Evolutionary conservation across 2,888 invertebrate genomes (phyloP).

Genomic region (Idaea aversata): DNA sequence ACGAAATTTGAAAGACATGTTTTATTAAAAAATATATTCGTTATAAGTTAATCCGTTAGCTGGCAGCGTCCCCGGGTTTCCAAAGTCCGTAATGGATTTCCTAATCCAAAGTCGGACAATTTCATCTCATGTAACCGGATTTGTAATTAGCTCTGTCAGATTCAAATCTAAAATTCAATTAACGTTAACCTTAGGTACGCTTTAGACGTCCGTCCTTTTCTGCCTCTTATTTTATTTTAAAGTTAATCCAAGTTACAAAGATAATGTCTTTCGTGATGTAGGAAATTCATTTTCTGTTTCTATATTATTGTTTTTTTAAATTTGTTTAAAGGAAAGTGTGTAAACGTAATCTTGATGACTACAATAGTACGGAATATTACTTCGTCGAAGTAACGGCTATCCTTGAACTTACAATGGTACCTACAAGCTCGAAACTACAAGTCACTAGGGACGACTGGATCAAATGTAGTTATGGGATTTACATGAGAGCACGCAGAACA

Average conservation of each 20-base stretch:
- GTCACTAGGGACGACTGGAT: slow-evolving; percentile 48
- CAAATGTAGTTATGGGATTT: slow-evolving; percentile 66
- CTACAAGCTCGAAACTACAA: slow-evolving; percentile 46
- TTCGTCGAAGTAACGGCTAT: slow-evolving; percentile 15
- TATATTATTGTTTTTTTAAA: neutral
- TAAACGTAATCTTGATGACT: neutral
- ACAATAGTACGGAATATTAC: slow-evolving; percentile 10
- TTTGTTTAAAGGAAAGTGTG: neutral
- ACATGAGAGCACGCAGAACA: slow-evolving; percentile 65
- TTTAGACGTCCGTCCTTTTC: slow-evolving; percentile 8
- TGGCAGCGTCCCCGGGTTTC: slow-evolving; percentile 3
- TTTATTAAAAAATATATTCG: neutral
- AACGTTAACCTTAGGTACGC: slow-evolving; percentile 33
- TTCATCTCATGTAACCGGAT: slow-evolving; percentile 30
- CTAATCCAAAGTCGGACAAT: slow-evolving; percentile 24
- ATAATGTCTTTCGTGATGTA: neutral
- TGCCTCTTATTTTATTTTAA: slow-evolving; percentile 5
- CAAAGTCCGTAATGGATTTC: slow-evolving; percentile 12
- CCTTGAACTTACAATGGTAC: slow-evolving; percentile 15
- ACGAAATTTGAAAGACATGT: neutral
- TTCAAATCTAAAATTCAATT: slow-evolving; percentile 41
- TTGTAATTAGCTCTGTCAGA: slow-evolving; percentile 41
- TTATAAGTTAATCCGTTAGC: slow-evolving; percentile 4
- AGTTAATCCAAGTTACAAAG: slow-evolving; percentile 1
- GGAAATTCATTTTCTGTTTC: neutral